A percentile compares a stretch with the other conserved stretches of the same genome.
phyloP scores from a whole-genome alignment of 2,888 invertebrate species.

The Itoplectis maculator region DNA sequence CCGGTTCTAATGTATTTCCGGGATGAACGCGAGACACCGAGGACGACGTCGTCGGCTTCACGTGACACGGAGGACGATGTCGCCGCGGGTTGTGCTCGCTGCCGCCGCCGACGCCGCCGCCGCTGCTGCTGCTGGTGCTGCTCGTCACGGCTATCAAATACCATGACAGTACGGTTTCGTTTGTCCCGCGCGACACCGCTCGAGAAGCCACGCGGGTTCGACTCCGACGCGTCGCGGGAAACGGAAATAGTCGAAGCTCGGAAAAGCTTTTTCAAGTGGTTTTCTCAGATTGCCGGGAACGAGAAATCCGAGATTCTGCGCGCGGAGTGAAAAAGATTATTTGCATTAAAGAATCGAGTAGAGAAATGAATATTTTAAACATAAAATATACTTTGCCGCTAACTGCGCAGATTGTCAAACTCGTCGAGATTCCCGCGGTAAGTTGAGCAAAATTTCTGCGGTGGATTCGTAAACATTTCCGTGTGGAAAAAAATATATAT shows the following conservation, averaged over 20 bases:
- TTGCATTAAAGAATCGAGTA: too few species aligned
- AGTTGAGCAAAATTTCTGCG: too few species aligned
- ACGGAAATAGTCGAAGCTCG: constrained; percentile 11
- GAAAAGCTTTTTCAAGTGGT: constrained; percentile 25
- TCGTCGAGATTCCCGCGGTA: too few species aligned
- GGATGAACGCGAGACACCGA: constrained; percentile 61
- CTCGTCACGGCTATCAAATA: constrained; percentile 79
- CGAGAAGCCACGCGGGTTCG: constrained; percentile 37
- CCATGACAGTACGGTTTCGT: constrained; percentile 77
- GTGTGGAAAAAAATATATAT: too few species aligned
- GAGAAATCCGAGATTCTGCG: neutral
- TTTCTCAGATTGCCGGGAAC: neutral
- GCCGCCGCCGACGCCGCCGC: too few species aligned
- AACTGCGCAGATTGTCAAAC: too few species aligned
- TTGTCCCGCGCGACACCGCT: constrained; percentile 38
- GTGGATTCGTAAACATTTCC: too few species aligned
- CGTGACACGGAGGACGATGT: constrained; percentile 38
- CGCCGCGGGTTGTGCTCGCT: constrained; percentile 21
- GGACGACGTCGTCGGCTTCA: constrained; percentile 62
- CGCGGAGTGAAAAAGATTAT: neutral
- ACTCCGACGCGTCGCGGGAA: neutral
- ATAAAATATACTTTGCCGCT: too few species aligned
- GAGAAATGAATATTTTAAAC: too few species aligned
- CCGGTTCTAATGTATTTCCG: constrained; percentile 83
- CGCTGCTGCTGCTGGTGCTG: too few species aligned